Evolutionary conservation across 2,888 invertebrate genomes (phyloP).

Genomic region (Didymodactylos carnosus): DNA sequence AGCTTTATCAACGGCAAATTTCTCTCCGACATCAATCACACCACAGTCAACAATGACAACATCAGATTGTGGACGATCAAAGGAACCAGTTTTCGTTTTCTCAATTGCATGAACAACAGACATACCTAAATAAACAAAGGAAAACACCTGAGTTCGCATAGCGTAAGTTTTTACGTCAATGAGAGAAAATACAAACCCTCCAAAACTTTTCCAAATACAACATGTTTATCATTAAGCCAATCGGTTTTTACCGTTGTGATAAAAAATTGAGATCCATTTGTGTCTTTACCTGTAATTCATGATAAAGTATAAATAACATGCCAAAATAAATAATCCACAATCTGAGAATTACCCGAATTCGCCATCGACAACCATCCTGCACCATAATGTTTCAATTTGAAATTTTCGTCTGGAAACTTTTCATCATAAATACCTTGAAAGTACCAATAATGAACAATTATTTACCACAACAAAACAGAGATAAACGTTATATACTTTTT

Average conservation of each 20-base stretch:
- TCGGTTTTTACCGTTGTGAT: conserved; percentile 57
- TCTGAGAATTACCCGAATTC: conserved; percentile 56
- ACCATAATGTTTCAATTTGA: conserved; percentile 85
- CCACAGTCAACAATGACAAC: conserved; percentile 61
- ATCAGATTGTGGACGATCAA: conserved; percentile 61
- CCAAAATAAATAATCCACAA: too few relatives aligned
- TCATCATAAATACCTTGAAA: conserved; percentile 89
- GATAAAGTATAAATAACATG: too few relatives aligned
- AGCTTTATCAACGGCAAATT: neutral
- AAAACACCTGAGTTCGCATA: too few relatives aligned
- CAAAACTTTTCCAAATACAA: conserved; percentile 83
- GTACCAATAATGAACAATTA: too few relatives aligned
- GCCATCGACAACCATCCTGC: conserved; percentile 96
- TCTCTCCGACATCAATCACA: conserved; percentile 39
- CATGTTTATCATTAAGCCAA: conserved; percentile 71
- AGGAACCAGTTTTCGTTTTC: conserved; percentile 46
- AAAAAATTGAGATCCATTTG: conserved; percentile 94
- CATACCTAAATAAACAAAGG: conserved; percentile 34
- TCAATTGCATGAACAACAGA: conserved; percentile 66
- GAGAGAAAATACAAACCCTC: conserved; percentile 42
- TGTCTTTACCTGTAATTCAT: conserved; percentile 78
- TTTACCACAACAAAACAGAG: too few relatives aligned
- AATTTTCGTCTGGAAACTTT: conserved; percentile 82
- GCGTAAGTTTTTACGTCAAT: too few relatives aligned
- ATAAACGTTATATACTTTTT: conserved; percentile 28